Percentiles rank a stretch among this genome's conserved stretches.
phyloP scores from a whole-genome alignment of 2,113 vertebrate genomes.

The Cettia cetti region DNA sequence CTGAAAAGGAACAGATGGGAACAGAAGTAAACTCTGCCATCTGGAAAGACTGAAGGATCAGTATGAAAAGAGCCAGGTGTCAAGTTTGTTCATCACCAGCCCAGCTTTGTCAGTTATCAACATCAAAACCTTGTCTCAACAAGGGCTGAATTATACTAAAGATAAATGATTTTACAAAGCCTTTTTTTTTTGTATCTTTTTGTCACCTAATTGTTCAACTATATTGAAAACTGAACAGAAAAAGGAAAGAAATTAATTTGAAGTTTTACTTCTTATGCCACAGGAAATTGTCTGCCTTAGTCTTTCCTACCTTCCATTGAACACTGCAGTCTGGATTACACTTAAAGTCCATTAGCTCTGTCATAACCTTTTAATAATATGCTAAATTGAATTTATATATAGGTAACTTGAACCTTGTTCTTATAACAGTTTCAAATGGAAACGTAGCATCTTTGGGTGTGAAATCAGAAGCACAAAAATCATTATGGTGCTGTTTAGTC shows the following conservation, averaged over 20 bases:
- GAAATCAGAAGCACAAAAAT: background rate
- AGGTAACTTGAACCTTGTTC: background rate
- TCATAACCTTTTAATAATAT: background rate
- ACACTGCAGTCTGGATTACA: background rate
- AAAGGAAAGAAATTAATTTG: background rate
- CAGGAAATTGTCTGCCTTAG: background rate
- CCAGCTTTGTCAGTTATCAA: background rate
- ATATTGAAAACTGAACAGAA: background rate
- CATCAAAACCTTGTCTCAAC: background rate
- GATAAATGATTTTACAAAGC: background rate
- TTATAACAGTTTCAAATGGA: background rate
- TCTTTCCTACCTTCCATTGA: background rate
- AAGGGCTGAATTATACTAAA: background rate
- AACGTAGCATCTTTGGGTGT: background rate
- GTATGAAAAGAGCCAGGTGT: slow-evolving; percentile 28
- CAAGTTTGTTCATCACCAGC: slow-evolving; percentile 15
- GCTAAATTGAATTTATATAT: background rate
- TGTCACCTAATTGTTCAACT: background rate
- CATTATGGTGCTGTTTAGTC: background rate
- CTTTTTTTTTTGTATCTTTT: background rate
- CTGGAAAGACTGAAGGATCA: slow-evolving; percentile 26
- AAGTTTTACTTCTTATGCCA: background rate
- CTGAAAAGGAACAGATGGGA: slow-evolving; percentile 38
- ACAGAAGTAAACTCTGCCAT: slow-evolving; percentile 29
- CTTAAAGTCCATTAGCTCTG: background rate